Evolutionary conservation across 53 echinoderm and acorn worm genomes (phyloP).

Genomic region (Hippasteria phrygiana): DNA sequence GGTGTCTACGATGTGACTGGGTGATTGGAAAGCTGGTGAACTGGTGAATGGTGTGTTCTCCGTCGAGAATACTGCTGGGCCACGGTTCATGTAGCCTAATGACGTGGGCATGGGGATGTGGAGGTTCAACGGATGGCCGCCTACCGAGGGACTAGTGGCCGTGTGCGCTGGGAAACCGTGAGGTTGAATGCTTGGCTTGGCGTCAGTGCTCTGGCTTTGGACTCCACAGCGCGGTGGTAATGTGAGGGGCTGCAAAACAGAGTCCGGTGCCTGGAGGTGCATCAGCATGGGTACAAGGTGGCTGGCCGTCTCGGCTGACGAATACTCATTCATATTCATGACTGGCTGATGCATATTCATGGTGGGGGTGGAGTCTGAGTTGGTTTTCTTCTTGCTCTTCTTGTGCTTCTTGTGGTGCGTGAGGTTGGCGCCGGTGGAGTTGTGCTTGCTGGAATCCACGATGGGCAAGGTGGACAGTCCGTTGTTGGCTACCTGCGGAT

Average conservation of each 20-base stretch:
- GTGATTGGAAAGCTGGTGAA: slow-evolving; percentile 30
- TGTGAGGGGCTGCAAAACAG: slow-evolving; percentile 43
- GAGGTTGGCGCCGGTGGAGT: slow-evolving; percentile 14
- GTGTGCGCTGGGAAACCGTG: slow-evolving; percentile 53
- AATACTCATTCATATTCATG: slow-evolving; percentile 58
- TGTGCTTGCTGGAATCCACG: slow-evolving; percentile 46
- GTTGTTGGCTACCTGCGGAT: slow-evolving; percentile 77
- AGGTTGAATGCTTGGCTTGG: slow-evolving; percentile 28
- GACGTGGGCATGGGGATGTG: slow-evolving; percentile 57
- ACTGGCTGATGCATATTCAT: slow-evolving; percentile 47
- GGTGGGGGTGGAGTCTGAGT: slow-evolving; percentile 32
- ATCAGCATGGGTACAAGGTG: slow-evolving; percentile 58
- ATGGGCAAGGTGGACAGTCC: slow-evolving; percentile 38
- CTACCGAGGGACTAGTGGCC: slow-evolving; percentile 31
- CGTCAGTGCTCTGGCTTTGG: slow-evolving; percentile 44
- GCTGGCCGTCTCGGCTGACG: slow-evolving; percentile 39
- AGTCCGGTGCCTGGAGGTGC: slow-evolving; percentile 58
- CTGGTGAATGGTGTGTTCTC: slow-evolving; percentile 24
- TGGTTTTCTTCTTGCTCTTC: slow-evolving; percentile 57
- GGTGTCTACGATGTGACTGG: slow-evolving; percentile 53
- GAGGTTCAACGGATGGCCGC: slow-evolving; percentile 37
- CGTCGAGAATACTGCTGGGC: slow-evolving; percentile 40
- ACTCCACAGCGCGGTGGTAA: slow-evolving; percentile 39
- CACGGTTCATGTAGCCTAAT: slow-evolving; percentile 53
- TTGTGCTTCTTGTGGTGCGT: slow-evolving; percentile 60